Evolutionary conservation across 1,140 invertebrate species (phyloP), one percentile per base, ranked within the genome.

Genomic region (Tetramorium alpestre): DNA sequence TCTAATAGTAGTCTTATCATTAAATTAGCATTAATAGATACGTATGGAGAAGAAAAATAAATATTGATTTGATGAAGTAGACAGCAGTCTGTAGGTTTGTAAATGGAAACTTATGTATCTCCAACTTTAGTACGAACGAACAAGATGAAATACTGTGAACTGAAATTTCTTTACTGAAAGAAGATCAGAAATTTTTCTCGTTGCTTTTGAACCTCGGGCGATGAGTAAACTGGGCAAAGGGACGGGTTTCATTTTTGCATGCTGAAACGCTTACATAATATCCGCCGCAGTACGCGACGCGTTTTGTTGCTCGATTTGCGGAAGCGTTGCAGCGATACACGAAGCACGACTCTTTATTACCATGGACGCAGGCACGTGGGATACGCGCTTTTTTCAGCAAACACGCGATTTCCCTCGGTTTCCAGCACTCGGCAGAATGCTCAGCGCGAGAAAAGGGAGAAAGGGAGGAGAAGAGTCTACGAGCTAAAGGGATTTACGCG

Each of bases 401-500:
- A 81, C 49, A 51, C 69, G 70, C 69, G 86, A 90, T 90, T 90
- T 90, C 89, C 86, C 86, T 86, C 56, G 88, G 86, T 90, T 90
- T 90, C 67, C 84, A 84, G 78, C 60, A 33, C 38, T n/a, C 89
- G n/a, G 41, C 10, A 47, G 11, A 54, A 49, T 80, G 58, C 44
- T 85, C 51, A 51, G 44, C 25, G n/a, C 69, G 69, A 60, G 44
- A 64, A 88, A 70, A 41, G 67, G 75, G 64, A 58, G 58, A 49
- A 41, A 64, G 51, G 44, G 22, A 13, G 33, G 65, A 47, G 69
- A 69, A 33, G 87, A 62, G 70, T 25, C 64, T 62, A 80, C 75
- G 47, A 77, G 89, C 80, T 76, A 62, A 89, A 89, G 87, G 89
- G 90, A 91, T 91, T 91, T 91, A 91, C 90, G 87, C 85, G 89